phyloP scores from a whole-genome alignment of 2,797 vertebrate species.

The Liparis tanakae region DNA sequence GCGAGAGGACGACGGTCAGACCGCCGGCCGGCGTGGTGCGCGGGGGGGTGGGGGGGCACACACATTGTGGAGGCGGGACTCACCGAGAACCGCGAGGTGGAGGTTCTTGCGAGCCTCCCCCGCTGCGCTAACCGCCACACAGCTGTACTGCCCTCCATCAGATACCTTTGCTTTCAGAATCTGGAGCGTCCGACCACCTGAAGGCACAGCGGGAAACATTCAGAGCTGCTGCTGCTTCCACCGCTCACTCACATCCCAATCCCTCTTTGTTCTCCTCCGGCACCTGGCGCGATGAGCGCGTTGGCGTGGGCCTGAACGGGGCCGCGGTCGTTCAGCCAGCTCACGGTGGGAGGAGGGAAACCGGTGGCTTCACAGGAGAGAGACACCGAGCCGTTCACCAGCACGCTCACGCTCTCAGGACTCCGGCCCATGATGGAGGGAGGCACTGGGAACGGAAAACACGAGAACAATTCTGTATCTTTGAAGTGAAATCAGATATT shows the following conservation, averaged over 20 bases:
- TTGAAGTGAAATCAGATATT: not conserved
- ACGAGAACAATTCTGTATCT: not conserved
- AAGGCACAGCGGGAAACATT: constrained; percentile 3
- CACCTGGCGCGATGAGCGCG: constrained; percentile 92
- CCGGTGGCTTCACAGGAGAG: constrained; percentile 92
- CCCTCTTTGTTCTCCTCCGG: not conserved
- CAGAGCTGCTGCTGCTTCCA: not conserved
- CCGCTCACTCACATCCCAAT: not conserved
- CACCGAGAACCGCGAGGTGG: constrained; percentile 91
- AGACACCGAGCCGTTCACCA: constrained; percentile 93
- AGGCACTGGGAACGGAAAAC: constrained; percentile 83
- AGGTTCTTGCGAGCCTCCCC: constrained; percentile 91
- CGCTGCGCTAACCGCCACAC: constrained; percentile 91
- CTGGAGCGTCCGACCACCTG: constrained; percentile 93
- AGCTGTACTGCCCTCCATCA: constrained; percentile 92
- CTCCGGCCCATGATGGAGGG: constrained; percentile 87
- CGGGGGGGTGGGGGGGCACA: not conserved
- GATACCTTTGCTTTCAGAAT: constrained; percentile 89
- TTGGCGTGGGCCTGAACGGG: constrained; percentile 84
- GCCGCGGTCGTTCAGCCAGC: constrained; percentile 91
- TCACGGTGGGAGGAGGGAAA: constrained; percentile 92
- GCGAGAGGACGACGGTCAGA: not conserved
- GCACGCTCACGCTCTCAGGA: constrained; percentile 90
- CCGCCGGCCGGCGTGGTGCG: not conserved
- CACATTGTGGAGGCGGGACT: constrained; percentile 54